Conservation (phyloP, 1,140 invertebrate genomes). For the Heliconius melpomene region DNA sequence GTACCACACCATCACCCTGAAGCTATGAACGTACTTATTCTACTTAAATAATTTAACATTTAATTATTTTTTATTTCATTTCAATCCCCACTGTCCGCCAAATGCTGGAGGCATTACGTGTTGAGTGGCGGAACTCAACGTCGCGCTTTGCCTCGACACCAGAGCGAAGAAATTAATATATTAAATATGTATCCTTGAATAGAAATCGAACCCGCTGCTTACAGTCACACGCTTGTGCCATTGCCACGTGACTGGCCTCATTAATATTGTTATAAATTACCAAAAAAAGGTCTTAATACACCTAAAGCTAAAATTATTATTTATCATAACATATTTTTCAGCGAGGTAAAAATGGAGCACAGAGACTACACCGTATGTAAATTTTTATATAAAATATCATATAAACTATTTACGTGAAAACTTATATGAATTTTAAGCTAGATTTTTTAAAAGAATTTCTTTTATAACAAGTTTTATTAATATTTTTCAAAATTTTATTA, state of each 20-base stretch:
- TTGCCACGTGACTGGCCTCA: too few relatives aligned
- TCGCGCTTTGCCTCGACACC: too few relatives aligned
- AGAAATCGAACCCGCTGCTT: too few relatives aligned
- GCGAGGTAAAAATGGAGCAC: background rate
- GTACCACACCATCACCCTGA: slow-evolving; percentile 43
- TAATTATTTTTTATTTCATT: too few relatives aligned
- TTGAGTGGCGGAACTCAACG: too few relatives aligned
- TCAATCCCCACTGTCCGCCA: too few relatives aligned
- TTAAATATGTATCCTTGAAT: too few relatives aligned
- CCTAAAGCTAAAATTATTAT: background rate
- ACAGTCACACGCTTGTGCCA: too few relatives aligned
- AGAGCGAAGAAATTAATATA: too few relatives aligned
- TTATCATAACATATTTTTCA: background rate
- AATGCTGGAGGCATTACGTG: too few relatives aligned
- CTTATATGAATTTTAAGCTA: background rate
- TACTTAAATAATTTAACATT: background rate
- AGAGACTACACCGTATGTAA: background rate
- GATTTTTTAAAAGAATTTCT: background rate
- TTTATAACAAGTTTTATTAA: background rate
- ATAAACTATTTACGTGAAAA: background rate
- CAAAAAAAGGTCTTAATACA: background rate
- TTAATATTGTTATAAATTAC: background rate
- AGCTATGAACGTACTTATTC: slow-evolving; percentile 25
- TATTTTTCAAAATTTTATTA: background rate
- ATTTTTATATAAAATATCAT: background rate